Evolutionary conservation across 2,888 invertebrate species (phyloP), one percentile per base, ranked within the genome.

Genomic region (Cyrtodaria siliqua): DNA sequence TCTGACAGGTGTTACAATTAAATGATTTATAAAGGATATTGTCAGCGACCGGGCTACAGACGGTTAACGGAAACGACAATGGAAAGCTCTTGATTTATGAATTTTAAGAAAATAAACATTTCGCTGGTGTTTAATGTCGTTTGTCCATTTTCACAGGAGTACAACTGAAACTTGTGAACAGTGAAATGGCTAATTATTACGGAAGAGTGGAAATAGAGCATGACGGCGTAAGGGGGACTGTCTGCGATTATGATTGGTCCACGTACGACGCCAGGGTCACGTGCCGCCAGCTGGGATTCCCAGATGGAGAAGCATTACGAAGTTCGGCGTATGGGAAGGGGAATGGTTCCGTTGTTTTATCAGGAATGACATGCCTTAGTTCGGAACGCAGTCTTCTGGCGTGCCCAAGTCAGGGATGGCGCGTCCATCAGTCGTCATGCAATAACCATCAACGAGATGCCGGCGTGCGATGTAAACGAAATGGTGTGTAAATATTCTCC

Each of bases 221-320:
- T 52, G 87, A 87, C 56, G 85, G 86, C 12, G 59, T 62, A 1
- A 69, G 77, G 50, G 87, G 86, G 8, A 88, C 87, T 2, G 71
- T 90, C 2, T 90, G 90, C 67, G 86, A 86, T 42, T 79, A 83
- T 52, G 76, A 77, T 47, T 87, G 87, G 86, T 82, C 82, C 4
- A 66, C 72, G 8, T 81, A 82, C 57, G 86, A 87, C 40, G 88
- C 87, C 12, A 29, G 82, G 8, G 84, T 82, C 6, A 63, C 87
- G 6, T 90, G 90, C 79, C 68, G 76, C 8, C 85, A 89, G 68
- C 83, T 87, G 2, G 88, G 88, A n/a, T 89, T 81, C 50, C 69
- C 80, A 0, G 86, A 85, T 63, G 90, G 89, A 3, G 75, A 76
- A 8, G 68, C 60, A 0, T 69, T 52, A 29, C 38, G 62, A 73